These are phyloP conservation scores for Diorhabda sublineata DNA, from an alignment of 1,140 invertebrate species.

Conservation along the genomic window DNA sequence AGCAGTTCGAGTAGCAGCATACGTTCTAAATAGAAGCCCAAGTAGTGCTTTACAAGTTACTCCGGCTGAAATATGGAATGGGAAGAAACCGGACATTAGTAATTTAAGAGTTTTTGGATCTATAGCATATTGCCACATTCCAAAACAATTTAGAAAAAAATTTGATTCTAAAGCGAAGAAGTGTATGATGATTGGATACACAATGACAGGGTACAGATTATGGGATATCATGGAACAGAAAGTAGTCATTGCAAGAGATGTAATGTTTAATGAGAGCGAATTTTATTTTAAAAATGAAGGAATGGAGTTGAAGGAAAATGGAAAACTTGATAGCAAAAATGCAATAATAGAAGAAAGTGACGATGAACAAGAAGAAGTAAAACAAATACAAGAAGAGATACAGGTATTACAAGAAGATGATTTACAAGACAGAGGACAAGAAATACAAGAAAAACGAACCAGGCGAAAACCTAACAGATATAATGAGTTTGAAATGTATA, in stretches of 20 bases:
- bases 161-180: slow-evolving; percentile 32
- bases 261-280: too few species aligned
- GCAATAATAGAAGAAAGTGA: not conserved
- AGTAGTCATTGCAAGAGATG: too few species aligned
- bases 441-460: too few species aligned
- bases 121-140: slow-evolving; percentile 35
- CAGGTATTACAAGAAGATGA: not conserved
- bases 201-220: slow-evolving; percentile 19
- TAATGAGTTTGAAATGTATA: slow-evolving; percentile 24
- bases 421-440: not conserved
- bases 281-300: too few species aligned
- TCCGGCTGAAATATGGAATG: slow-evolving; percentile 28
- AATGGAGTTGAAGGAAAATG: too few species aligned
- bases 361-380: not conserved
- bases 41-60: not conserved
- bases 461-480: slow-evolving; percentile 4
- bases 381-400: not conserved
- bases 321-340: not conserved
- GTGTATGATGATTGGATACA: slow-evolving; percentile 32
- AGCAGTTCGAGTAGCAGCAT: slow-evolving; percentile 21
- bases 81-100: slow-evolving; percentile 34
- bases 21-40: not conserved
- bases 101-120: slow-evolving; percentile 39
- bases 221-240: slow-evolving; percentile 8
- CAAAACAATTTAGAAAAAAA: slow-evolving; percentile 33